A percentile compares a stretch with the other conserved stretches of the same genome.
These are phyloP conservation scores for Sternarchorhynchus goeldii DNA, from an alignment of 2,797 vertebrate genomes.

Conservation along the genomic window DNA sequence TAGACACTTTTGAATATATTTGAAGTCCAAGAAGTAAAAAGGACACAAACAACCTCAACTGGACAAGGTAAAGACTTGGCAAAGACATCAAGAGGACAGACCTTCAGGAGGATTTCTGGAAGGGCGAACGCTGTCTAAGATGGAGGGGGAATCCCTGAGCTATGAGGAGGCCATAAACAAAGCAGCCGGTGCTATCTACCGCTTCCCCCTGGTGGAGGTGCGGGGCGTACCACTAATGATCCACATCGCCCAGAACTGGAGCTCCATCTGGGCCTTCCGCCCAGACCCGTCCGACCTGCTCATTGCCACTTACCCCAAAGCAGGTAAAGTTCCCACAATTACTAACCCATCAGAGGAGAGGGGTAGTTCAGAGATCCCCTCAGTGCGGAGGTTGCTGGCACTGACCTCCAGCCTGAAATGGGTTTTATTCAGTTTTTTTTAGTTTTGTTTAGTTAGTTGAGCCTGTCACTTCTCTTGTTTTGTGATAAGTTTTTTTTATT, in stretches of 20 bases:
- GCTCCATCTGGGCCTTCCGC: slow-evolving; percentile 71
- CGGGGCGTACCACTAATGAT: slow-evolving; percentile 76
- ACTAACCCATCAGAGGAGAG: not conserved
- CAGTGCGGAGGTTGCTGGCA: not conserved
- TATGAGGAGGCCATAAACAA: slow-evolving; percentile 61
- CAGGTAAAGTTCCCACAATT: slow-evolving; percentile 68
- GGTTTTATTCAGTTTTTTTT: too few relatives aligned
- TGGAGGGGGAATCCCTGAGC: slow-evolving; percentile 44
- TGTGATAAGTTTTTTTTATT: too few relatives aligned
- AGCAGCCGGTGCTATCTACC: slow-evolving; percentile 56
- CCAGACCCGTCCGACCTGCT: slow-evolving; percentile 80
- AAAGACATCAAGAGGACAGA: not conserved
- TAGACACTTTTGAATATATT: not conserved
- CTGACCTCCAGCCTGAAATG: too few relatives aligned
- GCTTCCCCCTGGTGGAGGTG: slow-evolving; percentile 72
- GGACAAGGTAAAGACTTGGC: not conserved
- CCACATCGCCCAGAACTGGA: slow-evolving; percentile 74
- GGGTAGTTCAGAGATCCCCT: not conserved
- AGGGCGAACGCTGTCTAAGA: not conserved
- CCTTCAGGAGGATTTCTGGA: not conserved
- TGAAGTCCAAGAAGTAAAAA: not conserved
- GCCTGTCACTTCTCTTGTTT: too few relatives aligned
- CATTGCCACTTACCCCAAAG: slow-evolving; percentile 86
- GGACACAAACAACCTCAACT: too few relatives aligned
- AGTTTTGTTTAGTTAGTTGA: too few relatives aligned